phyloP scores from a whole-genome alignment of 2,888 invertebrate species.

The Chorisops tibialis region DNA sequence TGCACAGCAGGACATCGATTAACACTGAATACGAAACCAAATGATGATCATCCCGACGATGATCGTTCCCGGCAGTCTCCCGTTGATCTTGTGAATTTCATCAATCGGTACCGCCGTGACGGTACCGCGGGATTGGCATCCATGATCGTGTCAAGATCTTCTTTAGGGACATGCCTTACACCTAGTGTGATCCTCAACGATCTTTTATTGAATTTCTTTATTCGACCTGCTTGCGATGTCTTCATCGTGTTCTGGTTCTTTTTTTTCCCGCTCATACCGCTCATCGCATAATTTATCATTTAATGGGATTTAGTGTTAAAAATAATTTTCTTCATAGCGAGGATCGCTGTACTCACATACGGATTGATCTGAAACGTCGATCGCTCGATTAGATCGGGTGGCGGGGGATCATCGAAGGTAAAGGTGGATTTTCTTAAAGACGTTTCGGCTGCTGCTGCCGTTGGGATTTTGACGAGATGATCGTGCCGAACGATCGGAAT shows the following conservation, averaged over 20 bases:
- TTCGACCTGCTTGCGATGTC: constrained; percentile 15
- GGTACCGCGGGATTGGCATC: neutral
- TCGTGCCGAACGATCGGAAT: constrained; percentile 12
- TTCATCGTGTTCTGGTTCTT: neutral
- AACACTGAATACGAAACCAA: constrained; percentile 23
- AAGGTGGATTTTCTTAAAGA: neutral
- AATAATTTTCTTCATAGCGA: neutral
- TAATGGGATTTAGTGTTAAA: constrained; percentile 17
- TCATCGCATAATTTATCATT: constrained; percentile 25
- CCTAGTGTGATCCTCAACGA: constrained; percentile 4
- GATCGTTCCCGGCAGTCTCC: constrained; percentile 16
- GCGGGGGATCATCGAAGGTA: too few species aligned
- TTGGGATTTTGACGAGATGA: constrained; percentile 12
- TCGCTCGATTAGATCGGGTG: neutral
- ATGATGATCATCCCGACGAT: constrained; percentile 26
- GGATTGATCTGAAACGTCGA: constrained; percentile 2
- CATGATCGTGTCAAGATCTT: constrained; percentile 22
- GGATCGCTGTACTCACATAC: too few species aligned
- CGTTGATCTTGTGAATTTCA: constrained; percentile 23
- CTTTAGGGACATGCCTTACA: constrained; percentile 9
- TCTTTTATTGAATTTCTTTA: constrained; percentile 21
- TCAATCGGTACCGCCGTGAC: constrained; percentile 21
- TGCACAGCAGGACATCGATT: constrained; percentile 29
- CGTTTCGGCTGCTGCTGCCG: constrained; percentile 1
- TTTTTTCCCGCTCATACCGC: neutral